A percentile compares a stretch with the other conserved stretches of the same genome.
Conservation (phyloP, 2,888 invertebrate genomes). For the Napeogenes sylphis region DNA sequence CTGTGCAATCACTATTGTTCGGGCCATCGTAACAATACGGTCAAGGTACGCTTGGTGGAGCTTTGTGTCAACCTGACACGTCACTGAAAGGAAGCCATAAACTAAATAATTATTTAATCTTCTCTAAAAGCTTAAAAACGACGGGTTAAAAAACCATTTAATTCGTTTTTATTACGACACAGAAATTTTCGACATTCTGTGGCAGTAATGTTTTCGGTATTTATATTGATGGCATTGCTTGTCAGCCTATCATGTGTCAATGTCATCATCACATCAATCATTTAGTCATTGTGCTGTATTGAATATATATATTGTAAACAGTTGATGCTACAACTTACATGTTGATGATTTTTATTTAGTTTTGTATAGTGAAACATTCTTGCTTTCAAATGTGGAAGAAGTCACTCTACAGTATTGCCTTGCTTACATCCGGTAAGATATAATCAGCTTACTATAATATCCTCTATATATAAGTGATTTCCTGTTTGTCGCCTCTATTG, state of each 20-base stretch:
- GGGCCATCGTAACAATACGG: constrained; percentile 45
- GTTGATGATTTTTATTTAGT: constrained; percentile 75
- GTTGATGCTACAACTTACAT: constrained; percentile 72
- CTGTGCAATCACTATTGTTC: constrained; percentile 24
- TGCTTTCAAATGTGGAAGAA: constrained; percentile 77
- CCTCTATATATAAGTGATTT: constrained; percentile 72
- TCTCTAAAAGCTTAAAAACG: constrained; percentile 6
- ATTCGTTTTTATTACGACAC: constrained; percentile 17
- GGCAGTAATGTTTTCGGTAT: constrained; percentile 15
- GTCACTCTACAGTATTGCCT: constrained; percentile 77
- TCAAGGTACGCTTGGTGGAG: constrained; percentile 52
- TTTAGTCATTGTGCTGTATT: constrained; percentile 73
- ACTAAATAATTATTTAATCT: constrained; percentile 15
- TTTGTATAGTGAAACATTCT: constrained; percentile 76
- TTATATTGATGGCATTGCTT: constrained; percentile 49
- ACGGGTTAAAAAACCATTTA: neutral
- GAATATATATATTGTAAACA: constrained; percentile 57
- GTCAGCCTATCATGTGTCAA: constrained; percentile 47
- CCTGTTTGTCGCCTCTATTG: constrained; percentile 66
- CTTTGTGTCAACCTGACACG: constrained; percentile 44
- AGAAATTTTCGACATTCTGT: constrained; percentile 30
- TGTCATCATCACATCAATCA: constrained; percentile 62
- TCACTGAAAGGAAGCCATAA: constrained; percentile 46
- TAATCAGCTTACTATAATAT: constrained; percentile 76
- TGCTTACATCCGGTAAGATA: constrained; percentile 78